Base-by-base conservation (phyloP, 2,888 invertebrate genomes). In the Hydriomena furcata region DNA sequence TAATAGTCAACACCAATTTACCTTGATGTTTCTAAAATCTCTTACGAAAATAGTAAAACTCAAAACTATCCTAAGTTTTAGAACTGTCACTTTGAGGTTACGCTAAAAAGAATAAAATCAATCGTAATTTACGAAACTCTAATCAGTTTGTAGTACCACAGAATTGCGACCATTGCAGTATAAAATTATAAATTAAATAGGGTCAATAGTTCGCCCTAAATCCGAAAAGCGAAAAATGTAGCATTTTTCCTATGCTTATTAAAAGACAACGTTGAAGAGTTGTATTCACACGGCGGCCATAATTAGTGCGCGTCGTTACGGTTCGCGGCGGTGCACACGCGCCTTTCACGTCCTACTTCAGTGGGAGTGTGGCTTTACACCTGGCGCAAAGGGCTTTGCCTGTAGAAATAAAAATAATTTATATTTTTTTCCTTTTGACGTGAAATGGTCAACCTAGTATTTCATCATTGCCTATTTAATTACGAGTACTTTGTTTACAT, bases 241-340 rank as follows among this genome's bases (percentile, higher is more conserved):
- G 27, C 23, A 42, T 27, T 34, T 36, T 32, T 11, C 43, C 21
- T 11, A 10, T 34, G 28, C 25, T 46, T 37, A 43, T 55, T 42
- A 35, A 42, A 47, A 54, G 46, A 50, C 42, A 47, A 40, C 23
- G 28, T 24, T 28, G 43, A 30, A 53, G 58, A 44, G 52, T 38
- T 42, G 10, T 37, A 46, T 55, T 51, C 50, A 50, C 17, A 17
- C 17, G 25, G 13, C 20, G 31, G 34, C 8, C 46, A 17, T 58
- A 53, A 58, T 58, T 53, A 58, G 52, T 48, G 52, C 28, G 37
- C 58, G 48, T 52, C 55, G 47, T 52, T 50, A 58, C 40, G 30
- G 31, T 0, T 21, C 31, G 31, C 31, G 12, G 23, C 41, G 31
- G 41, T 24, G 12, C 7, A 13, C 38, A 12, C 34, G 32, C 34